Percentiles rank a stretch among this genome's conserved stretches.
Conservation (phyloP, 1,140 invertebrate genomes). For the Cardiocondyla obscurior region DNA sequence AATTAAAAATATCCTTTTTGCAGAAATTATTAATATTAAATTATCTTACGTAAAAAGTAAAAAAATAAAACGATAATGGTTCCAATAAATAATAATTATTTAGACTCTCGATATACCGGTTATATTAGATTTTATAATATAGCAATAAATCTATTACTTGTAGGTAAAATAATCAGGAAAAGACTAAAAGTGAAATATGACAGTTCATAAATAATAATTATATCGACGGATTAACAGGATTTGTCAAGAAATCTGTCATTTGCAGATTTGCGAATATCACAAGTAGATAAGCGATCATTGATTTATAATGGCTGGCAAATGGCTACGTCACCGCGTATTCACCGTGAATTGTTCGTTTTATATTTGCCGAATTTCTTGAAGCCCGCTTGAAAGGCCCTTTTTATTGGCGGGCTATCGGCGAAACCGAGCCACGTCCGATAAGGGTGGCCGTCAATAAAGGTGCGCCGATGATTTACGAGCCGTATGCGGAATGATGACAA, state of each 20-base stretch:
- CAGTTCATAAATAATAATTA: background rate
- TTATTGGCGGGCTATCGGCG: conserved; percentile 27
- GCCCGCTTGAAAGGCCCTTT: conserved; percentile 12
- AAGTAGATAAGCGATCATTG: background rate
- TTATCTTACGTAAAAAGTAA: background rate
- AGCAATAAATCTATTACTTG: too few relatives aligned
- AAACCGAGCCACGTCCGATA: conserved; percentile 18
- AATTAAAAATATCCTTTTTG: too few relatives aligned
- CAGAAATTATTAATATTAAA: too few relatives aligned
- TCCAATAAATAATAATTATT: background rate
- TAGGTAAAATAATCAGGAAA: background rate
- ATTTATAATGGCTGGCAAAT: conserved; percentile 31
- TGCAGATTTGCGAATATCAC: background rate
- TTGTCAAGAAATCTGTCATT: background rate
- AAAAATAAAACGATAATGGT: too few relatives aligned
- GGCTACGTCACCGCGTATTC: background rate
- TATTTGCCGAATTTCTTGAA: conserved; percentile 36
- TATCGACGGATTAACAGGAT: background rate
- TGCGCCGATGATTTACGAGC: conserved; percentile 33
- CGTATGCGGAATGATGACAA: conserved; percentile 48
- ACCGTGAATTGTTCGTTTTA: conserved; percentile 8
- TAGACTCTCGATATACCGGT: too few relatives aligned
- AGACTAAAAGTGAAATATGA: background rate
- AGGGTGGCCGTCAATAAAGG: conserved; percentile 45
- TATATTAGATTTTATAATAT: too few relatives aligned